Evolutionary conservation across 2,888 invertebrate genomes (phyloP), one percentile per base, ranked within the genome.

Genomic region (Dynastes maya): DNA sequence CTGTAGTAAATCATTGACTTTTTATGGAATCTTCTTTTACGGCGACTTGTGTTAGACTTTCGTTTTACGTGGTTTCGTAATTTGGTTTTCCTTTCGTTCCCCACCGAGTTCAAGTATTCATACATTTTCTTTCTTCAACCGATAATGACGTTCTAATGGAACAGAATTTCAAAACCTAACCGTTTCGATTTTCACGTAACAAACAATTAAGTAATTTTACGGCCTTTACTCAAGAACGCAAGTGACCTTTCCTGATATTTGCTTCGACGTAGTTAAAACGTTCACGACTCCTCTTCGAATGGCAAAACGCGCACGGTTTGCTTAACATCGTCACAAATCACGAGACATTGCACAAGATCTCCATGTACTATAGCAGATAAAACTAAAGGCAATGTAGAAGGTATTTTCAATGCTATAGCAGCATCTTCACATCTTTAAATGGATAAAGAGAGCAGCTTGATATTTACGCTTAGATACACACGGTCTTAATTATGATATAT

Each of bases 121-220:
- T 53, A 53, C 53, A 53, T 53, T 53, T 53, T 58, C 55, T 58
- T 58, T 8, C 55, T 22, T 58, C 55, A 22, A 8, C 22, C 9
- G 53, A 53, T 53, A 22, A 22, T 9, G 55, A 4, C 22, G 22
- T 22, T 58, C 55, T 58, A 58, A 22, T 58, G 8, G 55, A 5
- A 22, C 45, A 58, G 5, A 4, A 22, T 58, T 22, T 58, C 55
- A 22, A 22, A 58, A 16, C 8, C 16, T 2, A 32, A 3, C 5
- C 37, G 29, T 22, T 61, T 45, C 22, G 6, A 32, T 45, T 49
- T 74, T 49, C 72, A 74, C 72, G 61, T 74, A 74, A 74, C 63
- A 45, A 40, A 74, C 61, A 74, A 74, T 74, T 74, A 61, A 74
- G 72, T 74, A 74, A 74, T 74, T 74, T 61, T 61, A 74, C 61